These are phyloP conservation scores for Cavia porcellus DNA, from an alignment of 2,113 vertebrate genomes.

Conservation along the genomic window DNA sequence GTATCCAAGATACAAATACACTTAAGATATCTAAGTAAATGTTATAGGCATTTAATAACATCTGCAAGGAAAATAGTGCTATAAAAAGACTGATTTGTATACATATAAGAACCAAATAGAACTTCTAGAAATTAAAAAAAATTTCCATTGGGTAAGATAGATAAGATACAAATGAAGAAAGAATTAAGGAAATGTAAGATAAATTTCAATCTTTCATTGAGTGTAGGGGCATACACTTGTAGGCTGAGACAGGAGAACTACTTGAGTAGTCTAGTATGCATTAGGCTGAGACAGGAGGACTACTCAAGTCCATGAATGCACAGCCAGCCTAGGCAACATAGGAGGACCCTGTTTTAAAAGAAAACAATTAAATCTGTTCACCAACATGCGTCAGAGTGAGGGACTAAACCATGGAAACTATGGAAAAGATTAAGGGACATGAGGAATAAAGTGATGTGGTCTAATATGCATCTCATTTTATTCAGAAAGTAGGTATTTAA, in stretches of 20 bases:
- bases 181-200: neutral
- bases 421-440: neutral
- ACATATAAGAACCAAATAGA: neutral
- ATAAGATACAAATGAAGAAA: neutral
- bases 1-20: neutral
- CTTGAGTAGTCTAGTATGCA: neutral
- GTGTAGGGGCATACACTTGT: too few species aligned
- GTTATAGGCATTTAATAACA: neutral
- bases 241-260: neutral
- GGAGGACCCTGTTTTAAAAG: neutral
- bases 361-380: neutral
- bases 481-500: neutral
- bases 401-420: neutral
- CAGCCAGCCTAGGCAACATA: neutral
- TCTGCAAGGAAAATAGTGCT: neutral
- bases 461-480: neutral
- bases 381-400: neutral
- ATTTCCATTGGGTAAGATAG: neutral
- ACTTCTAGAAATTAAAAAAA: conserved; percentile 5
- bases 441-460: neutral
- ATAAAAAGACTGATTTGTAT: neutral
- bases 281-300: neutral
- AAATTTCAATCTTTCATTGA: neutral
- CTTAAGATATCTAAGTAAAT: conserved; percentile 38
- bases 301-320: neutral